These are phyloP conservation scores for Oncorhynchus nerka DNA, from an alignment of 2,113 vertebrate species.

Conservation along the genomic window DNA sequence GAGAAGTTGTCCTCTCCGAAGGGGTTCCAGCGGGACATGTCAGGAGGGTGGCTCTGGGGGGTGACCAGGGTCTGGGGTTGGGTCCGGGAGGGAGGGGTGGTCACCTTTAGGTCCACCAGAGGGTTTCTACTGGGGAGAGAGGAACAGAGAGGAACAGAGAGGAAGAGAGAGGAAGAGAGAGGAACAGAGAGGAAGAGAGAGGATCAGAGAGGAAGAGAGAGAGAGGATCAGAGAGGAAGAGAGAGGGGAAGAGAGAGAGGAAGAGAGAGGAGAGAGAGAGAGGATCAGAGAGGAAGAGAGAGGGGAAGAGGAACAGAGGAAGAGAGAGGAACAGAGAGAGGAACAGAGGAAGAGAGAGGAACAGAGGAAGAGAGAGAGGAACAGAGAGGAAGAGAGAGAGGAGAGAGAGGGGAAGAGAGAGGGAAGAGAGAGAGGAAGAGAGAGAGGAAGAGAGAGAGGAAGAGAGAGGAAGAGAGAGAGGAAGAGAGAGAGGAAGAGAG, in stretches of 20 bases:
- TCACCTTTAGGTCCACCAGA: slow-evolving; percentile 70
- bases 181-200: too few species aligned
- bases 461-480: too few species aligned
- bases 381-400: too few species aligned
- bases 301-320: too few species aligned
- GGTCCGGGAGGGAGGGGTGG: slow-evolving; percentile 60
- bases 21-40: slow-evolving; percentile 97
- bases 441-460: too few species aligned
- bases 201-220: not conserved
- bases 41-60: slow-evolving; percentile 89
- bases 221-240: too few species aligned
- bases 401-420: too few species aligned
- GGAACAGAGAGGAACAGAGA: not conserved
- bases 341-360: not conserved
- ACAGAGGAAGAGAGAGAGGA: not conserved
- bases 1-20: slow-evolving; percentile 99
- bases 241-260: not conserved
- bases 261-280: not conserved
- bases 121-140: slow-evolving; percentile 61
- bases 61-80: slow-evolving; percentile 49
- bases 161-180: not conserved
- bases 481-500: too few species aligned
- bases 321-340: not conserved
- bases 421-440: not conserved
- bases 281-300: not conserved